Base-by-base conservation (phyloP, 2,888 invertebrate species). In the Nematopogon swammerdamellus region DNA sequence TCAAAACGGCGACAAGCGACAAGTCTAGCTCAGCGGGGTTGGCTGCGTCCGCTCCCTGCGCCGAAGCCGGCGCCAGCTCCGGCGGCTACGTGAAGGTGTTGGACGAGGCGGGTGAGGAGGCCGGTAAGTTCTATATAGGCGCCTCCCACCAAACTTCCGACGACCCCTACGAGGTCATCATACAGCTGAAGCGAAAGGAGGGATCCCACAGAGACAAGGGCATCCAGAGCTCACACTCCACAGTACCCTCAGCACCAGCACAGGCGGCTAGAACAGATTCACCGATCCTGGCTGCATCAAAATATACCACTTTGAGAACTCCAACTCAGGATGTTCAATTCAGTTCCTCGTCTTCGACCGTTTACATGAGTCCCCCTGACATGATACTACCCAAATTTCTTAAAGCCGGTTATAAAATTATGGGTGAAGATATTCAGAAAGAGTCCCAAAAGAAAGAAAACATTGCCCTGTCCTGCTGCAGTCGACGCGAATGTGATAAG, bases 321-420 rank as follows among this genome's bases (percentile, higher is more conserved):
- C 36, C 36, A 14, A 14, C n/a, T 14, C 36, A 14, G 3, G 36
- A 36, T 53, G 60, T 68, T 52, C 76, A 74, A 49, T 72, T 79
- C 70, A 77, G 77, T 56, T 79, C 80, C 14, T 77, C 80, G 2
- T 76, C 77, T 14, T 80, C 80, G 2, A 80, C 80, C 10, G 70
- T 79, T 1, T 80, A 80, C 53, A 70, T 80, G 77, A 80, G 80
- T 53, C 80, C 80, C 5, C 80, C 80, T 43, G 80, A 80, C 52
- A 58, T 69, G 53, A 64, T 80, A 11, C 54, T 74, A 50, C 79
- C 79, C 0, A 62, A 62, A 52, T 70, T 62, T 55, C 56, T 76
- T 42, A 68, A 55, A 59, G 58, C 57, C 18, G 58, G 62, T 52
- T 59, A 58, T 52, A 45, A 63, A 65, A 45, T 52, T 57, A 18